Conservation (phyloP, 2,888 invertebrate genomes). For the Thalpophila matura region DNA sequence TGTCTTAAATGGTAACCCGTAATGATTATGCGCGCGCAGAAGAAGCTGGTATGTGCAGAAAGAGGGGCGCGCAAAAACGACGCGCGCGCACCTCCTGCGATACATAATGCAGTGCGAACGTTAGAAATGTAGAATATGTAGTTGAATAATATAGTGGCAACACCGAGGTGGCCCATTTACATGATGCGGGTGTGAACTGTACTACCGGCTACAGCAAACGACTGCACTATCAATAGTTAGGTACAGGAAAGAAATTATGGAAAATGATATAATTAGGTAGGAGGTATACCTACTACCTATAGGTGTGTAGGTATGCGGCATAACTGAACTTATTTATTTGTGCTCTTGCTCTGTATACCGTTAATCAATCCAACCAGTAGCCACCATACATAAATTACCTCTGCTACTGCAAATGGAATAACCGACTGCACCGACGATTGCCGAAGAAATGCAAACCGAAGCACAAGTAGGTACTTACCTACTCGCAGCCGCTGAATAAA, state of each 20-base stretch:
- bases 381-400: too few relatives aligned
- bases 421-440: not conserved
- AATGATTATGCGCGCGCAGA: conserved; percentile 31
- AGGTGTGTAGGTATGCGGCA: too few relatives aligned
- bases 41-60: conserved; percentile 22
- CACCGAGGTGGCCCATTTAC: conserved; percentile 26
- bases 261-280: not conserved
- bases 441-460: conserved; percentile 1
- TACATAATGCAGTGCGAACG: conserved; percentile 57
- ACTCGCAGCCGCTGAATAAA: not conserved
- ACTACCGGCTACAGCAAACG: not conserved
- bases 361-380: too few relatives aligned
- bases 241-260: too few relatives aligned
- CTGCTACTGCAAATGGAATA: too few relatives aligned
- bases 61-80: conserved; percentile 30
- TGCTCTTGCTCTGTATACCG: too few relatives aligned
- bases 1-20: conserved; percentile 40
- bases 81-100: conserved; percentile 23
- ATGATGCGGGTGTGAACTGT: conserved; percentile 27
- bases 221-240: too few relatives aligned
- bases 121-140: conserved; percentile 47
- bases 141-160: conserved; percentile 33
- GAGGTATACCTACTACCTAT: too few relatives aligned
- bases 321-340: too few relatives aligned
- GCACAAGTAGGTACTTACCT: not conserved